Conservation (phyloP, 2,888 invertebrate genomes). For the Watsonalla cultraria region DNA sequence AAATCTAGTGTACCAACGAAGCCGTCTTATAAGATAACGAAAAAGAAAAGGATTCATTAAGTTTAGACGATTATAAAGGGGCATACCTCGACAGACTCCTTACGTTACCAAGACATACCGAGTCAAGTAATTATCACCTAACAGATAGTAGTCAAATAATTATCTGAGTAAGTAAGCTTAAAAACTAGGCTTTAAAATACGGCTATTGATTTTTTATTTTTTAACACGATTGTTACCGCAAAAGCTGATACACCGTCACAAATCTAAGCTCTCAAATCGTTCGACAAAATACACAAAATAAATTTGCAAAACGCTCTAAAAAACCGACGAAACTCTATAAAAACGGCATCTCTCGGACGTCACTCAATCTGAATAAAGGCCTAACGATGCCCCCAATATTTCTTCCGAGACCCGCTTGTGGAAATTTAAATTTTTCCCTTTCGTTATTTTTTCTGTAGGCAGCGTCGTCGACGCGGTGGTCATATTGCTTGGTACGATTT, state of each 20-base stretch:
- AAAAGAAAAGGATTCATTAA: no score
- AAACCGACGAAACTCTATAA: conserved; percentile 61
- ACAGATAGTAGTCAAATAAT: no score
- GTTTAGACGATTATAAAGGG: no score
- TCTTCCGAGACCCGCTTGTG: conserved; percentile 45
- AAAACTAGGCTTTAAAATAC: no score
- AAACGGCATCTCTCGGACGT: conserved; percentile 53
- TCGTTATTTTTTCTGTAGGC: conserved; percentile 20
- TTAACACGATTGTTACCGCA: background rate
- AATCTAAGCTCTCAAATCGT: conserved; percentile 31
- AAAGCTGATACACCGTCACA: conserved; percentile 15
- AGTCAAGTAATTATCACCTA: no score
- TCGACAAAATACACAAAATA: conserved; percentile 57
- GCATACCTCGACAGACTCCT: no score
- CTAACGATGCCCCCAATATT: conserved; percentile 66
- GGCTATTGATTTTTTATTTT: no score
- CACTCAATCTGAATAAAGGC: conserved; percentile 61
- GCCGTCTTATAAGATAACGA: no score
- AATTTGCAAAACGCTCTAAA: conserved; percentile 54
- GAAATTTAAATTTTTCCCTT: conserved; percentile 62
- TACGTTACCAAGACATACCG: no score
- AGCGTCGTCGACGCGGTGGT: conserved; percentile 46
- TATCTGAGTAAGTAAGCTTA: no score
- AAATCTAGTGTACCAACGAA: no score
- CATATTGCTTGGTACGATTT: conserved; percentile 60